A percentile compares a stretch with the other conserved stretches of the same genome.
These are phyloP conservation scores for Rhynchophorus ferrugineus DNA, from an alignment of 1,140 invertebrate species.

Conservation along the genomic window DNA sequence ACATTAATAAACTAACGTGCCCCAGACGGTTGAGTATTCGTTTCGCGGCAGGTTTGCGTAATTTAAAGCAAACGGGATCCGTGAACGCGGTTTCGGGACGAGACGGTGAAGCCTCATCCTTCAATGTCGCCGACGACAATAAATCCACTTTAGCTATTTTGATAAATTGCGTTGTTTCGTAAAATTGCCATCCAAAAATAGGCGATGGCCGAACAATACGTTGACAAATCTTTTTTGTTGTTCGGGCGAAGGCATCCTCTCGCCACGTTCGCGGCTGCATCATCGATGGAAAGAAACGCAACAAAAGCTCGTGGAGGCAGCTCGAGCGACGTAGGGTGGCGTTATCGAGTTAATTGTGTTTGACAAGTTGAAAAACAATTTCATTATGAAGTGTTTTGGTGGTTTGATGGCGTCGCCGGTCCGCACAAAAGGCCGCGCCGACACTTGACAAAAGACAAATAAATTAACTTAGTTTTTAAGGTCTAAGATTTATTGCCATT, in stretches of 20 bases:
- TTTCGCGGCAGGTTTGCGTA: slow-evolving; percentile 14
- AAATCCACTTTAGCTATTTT: slow-evolving; percentile 14
- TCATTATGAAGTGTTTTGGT: too few relatives aligned
- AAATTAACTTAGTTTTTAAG: too few relatives aligned
- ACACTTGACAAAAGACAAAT: too few relatives aligned
- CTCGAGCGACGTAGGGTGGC: too few relatives aligned
- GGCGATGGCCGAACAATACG: not conserved
- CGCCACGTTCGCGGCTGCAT: not conserved
- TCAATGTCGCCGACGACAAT: slow-evolving; percentile 18
- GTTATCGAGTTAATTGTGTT: too few relatives aligned
- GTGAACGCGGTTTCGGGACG: too few relatives aligned
- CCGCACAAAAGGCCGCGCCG: too few relatives aligned
- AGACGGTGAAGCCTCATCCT: slow-evolving; percentile 11
- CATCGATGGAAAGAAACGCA: not conserved
- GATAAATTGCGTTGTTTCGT: slow-evolving; percentile 18
- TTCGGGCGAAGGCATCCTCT: not conserved
- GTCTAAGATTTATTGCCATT: too few relatives aligned
- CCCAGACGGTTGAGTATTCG: slow-evolving; percentile 11
- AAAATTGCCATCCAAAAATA: slow-evolving; percentile 8
- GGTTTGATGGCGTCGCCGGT: too few relatives aligned
- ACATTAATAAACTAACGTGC: slow-evolving; percentile 18
- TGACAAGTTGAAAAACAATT: too few relatives aligned
- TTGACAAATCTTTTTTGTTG: not conserved
- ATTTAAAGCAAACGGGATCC: slow-evolving; percentile 14
- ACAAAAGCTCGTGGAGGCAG: too few relatives aligned